Evolutionary conservation across 2,797 vertebrate genomes (phyloP), one percentile per base, ranked within the genome.

Genomic region (Ctenopoma multispine): DNA sequence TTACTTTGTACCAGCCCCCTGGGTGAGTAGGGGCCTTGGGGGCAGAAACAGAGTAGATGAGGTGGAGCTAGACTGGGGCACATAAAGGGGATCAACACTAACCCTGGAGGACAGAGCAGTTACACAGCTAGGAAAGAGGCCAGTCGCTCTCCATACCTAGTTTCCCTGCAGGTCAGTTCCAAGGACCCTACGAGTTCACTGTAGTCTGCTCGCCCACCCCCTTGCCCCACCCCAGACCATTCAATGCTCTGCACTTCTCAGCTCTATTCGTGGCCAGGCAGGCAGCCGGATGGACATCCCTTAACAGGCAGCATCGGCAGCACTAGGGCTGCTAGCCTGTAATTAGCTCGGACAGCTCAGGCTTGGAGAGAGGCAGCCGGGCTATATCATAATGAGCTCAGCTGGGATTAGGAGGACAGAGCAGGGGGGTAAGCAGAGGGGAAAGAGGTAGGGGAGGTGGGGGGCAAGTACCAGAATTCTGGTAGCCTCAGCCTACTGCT

Each of bases 311-410:
- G 86, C 85, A 89, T 84, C 75, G 81, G 87, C 90, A 79, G 91
- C 87, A 90, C 88, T 64, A 74, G 85, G 95, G 95, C 96, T 96
- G 95, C 96, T 96, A 95, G 92, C 95, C 94, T 95, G 96, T 99
- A 99, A 99, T 99, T 98, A 99, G 97, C 96, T 96, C 94, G 95
- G 97, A 99, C 97, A 99, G 97, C 96, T 96, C 96, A 94, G 95
- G 95, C 97, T 97, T 95, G 93, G 95, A 96, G 95, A 96, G 95
- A 94, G 95, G 97, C 97, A 97, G 96, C 93, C 96, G 94, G 97
- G 96, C 97, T 98, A 97, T 96, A 97, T 96, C 96, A 96, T 99
- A 99, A 99, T 99, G 98, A 99, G 98, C 97, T 97, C 98, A 98
- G 95, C 95, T 98, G 98, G 98, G 98, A 99, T 99, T 99, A 98